Percentiles rank a stretch among this genome's conserved stretches.
Evolutionary conservation across 2,888 invertebrate species (phyloP).

Genomic region (Aphrophora alni): DNA sequence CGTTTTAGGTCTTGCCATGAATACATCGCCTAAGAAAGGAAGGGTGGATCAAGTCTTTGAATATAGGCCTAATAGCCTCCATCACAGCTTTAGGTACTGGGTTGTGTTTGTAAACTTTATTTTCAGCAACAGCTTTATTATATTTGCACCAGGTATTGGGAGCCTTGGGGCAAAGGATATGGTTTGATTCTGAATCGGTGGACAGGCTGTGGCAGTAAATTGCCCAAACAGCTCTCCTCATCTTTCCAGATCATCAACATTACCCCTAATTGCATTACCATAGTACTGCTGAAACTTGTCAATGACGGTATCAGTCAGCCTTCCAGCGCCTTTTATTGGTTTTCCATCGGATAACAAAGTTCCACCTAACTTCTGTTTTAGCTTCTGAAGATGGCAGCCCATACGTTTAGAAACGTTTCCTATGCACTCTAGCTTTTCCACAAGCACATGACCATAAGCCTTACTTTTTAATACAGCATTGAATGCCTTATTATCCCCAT

Average conservation of each 20-base stretch:
- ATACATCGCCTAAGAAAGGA: too few species aligned
- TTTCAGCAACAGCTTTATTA: too few species aligned
- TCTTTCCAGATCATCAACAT: slow-evolving; percentile 2
- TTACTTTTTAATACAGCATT: slow-evolving; percentile 3
- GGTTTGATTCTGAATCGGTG: background rate
- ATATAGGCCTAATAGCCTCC: too few species aligned
- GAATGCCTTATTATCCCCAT: slow-evolving; percentile 7
- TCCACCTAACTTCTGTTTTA: background rate
- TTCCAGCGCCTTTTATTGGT: background rate
- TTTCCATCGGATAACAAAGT: background rate
- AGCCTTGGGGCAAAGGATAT: slow-evolving; percentile 1
- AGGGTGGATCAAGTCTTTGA: too few species aligned
- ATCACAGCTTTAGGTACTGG: too few species aligned
- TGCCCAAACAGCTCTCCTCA: slow-evolving; percentile 9
- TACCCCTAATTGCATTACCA: too few species aligned
- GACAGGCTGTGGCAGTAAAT: background rate
- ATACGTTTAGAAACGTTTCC: background rate
- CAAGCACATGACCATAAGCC: slow-evolving; percentile 7
- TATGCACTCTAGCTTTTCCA: slow-evolving; percentile 16
- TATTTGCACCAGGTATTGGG: too few species aligned
- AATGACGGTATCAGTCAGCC: background rate
- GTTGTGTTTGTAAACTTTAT: too few species aligned
- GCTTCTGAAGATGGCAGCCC: background rate
- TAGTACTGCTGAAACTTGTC: slow-evolving; percentile 7
- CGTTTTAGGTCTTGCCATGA: too few species aligned